Evolutionary conservation across 1,140 invertebrate genomes (phyloP).

Genomic region (Drosophila bocki): DNA sequence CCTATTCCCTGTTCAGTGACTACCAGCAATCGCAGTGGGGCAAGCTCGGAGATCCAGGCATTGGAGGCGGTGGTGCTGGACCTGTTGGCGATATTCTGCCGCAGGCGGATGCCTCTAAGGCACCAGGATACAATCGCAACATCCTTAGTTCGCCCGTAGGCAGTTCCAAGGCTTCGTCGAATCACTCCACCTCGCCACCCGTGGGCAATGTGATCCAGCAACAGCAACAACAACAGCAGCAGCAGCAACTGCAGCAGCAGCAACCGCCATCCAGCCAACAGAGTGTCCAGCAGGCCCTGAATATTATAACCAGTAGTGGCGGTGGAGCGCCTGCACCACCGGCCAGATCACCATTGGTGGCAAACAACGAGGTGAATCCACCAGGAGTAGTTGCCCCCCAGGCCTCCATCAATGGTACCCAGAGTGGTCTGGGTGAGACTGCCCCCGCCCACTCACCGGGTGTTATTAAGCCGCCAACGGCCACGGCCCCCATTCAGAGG

Average conservation of each 20-base stretch:
- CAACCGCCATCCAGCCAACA: constrained; percentile 40
- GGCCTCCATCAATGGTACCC: constrained; percentile 55
- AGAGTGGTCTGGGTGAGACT: constrained; percentile 28
- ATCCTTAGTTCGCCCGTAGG: constrained; percentile 90
- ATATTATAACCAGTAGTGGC: constrained; percentile 67
- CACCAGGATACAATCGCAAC: constrained; percentile 91
- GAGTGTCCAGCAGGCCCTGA: constrained; percentile 69
- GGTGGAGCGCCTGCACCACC: constrained; percentile 47
- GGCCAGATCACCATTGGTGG: constrained; percentile 63
- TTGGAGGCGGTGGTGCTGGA: constrained; percentile 62
- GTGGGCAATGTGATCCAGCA: constrained; percentile 70
- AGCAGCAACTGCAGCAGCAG: constrained; percentile 38
- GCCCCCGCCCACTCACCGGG: constrained; percentile 84
- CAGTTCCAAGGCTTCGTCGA: constrained; percentile 88
- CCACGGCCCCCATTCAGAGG: constrained; percentile 69
- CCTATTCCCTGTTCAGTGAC: constrained; percentile 93
- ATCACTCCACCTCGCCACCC: constrained; percentile 86
- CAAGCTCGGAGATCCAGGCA: constrained; percentile 81
- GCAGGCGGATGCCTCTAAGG: constrained; percentile 91
- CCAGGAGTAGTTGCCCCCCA: constrained; percentile 8
- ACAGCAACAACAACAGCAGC: constrained; percentile 48
- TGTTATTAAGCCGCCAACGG: constrained; percentile 75
- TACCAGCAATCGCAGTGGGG: constrained; percentile 88
- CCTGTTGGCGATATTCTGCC: constrained; percentile 87
- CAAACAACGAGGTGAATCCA: constrained; percentile 28